Evolutionary conservation across 2,888 invertebrate genomes (phyloP).

Genomic region (Dinocampus coccinellae): DNA sequence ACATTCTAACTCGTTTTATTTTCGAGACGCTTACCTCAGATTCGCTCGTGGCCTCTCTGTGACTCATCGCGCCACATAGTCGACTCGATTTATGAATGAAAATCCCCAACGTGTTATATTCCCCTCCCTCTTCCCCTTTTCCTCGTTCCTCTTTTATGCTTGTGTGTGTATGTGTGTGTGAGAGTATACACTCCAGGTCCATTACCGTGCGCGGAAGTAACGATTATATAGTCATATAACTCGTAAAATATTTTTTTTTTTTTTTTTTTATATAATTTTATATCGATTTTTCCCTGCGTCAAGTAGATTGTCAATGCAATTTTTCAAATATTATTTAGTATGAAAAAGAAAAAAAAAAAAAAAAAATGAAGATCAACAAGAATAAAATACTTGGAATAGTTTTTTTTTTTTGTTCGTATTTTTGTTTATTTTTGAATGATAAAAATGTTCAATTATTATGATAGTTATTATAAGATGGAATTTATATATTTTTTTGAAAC

Average conservation of each 20-base stretch:
- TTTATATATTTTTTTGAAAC: too few species aligned
- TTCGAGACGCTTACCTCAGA: constrained; percentile 53
- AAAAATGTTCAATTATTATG: too few species aligned
- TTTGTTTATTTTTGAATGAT: too few species aligned
- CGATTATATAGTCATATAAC: not conserved
- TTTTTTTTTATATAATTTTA: too few species aligned
- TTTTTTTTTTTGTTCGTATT: too few species aligned
- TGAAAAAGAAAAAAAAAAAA: too few species aligned
- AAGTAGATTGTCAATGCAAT: too few species aligned
- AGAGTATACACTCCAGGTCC: constrained; percentile 39
- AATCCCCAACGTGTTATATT: constrained; percentile 28
- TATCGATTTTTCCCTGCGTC: too few species aligned
- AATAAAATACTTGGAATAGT: too few species aligned
- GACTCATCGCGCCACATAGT: constrained; percentile 21
- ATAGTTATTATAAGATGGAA: too few species aligned
- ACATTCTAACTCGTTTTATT: constrained; percentile 45
- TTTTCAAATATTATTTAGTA: too few species aligned
- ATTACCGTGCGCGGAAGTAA: not conserved
- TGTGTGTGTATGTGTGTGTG: not conserved
- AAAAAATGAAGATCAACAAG: too few species aligned
- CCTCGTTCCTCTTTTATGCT: not conserved
- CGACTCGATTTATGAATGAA: constrained; percentile 37
- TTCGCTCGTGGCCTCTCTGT: constrained; percentile 41
- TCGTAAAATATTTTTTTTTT: not conserved
- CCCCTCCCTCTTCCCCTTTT: constrained; percentile 17